Evolutionary conservation across 2,888 invertebrate genomes (phyloP), one percentile per base, ranked within the genome.

Genomic region (Latrodectus elegans): DNA sequence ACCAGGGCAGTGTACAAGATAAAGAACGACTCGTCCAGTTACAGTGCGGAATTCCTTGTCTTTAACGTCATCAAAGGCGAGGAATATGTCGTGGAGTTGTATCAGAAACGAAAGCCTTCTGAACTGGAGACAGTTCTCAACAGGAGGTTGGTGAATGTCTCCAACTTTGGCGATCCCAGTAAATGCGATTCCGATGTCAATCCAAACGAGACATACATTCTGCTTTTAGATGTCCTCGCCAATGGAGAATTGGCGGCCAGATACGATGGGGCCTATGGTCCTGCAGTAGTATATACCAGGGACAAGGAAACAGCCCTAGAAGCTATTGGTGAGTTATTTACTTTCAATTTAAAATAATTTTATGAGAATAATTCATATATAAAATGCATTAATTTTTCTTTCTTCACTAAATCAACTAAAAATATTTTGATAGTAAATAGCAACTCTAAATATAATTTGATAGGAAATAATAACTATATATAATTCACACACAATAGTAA

Each of bases 1-100:
- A 88, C 88, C 12, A 83, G 88, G 84, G 76, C 88, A 6, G 80
- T 84, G 8, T 67, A 82, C 79, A 87, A 73, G 52, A 15, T 12
- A 17, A 77, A 22, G 17, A 83, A 74, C 51, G 70, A 53, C 12
- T 49, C 76, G 0, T 26, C 79, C 55, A 77, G 65, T 26, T 86
- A 86, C 75, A 75, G 75, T 12, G 88, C 88, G 9, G 84, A 88
- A 17, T 88, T 88, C 38, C 71, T 88, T 9, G 83, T 88, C 65
- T 80, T 88, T 51, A 88, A 88, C n/a, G 55, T 88, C 9, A 51
- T 88, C 17, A 88, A 88, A 51, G 88, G 88, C 11, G 84, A 88
- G 65, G 75, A 80, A 15, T 55, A 64, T 15, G 79, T 88, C n/a
- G 53, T n/a, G 12, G 75, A 88, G 17, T 14, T 84, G n/a, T 88